Evolutionary conservation across 2,797 vertebrate genomes (phyloP), one percentile per base, ranked within the genome.

Genomic region (Rhinophrynus dorsalis): DNA sequence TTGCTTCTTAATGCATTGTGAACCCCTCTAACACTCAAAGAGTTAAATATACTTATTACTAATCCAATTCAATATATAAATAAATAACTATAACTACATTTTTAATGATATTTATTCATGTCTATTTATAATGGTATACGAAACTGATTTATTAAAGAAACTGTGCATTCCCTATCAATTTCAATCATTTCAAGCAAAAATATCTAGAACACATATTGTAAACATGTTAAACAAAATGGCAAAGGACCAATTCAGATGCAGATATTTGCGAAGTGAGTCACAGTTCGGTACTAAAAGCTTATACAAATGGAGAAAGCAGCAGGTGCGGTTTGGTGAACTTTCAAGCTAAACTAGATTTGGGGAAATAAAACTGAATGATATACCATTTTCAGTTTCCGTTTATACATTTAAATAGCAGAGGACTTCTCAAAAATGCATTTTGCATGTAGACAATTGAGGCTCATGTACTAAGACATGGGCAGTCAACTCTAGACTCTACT

Each of bases 301-400:
- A 26, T 68, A 23, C 47, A 58, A 68, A 51, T 51, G 47, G 47
- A 29, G 47, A 69, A 62, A 42, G 33, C 27, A 54, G 48, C 57
- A 69, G 57, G 45, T 60, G 33, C 51, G 47, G 57, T 62, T 69
- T 61, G 45, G 52, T 30, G 65, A 68, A 7, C 6, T 20, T 60
- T 68, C 35, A 61, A 69, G 40, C 18, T 33, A 51, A 57, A 17
- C 15, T 13, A 33, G 26, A 54, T 61, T 69, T 45, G 24, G 21
- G 44, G 13, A 38, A 58, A 71, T 63, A 6, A 51, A 37, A 72
- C 37, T 33, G 27, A 73, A 52, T 45, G 26, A 59, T 64, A 71
- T 50, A 50, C 24, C 52, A 33, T 57, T 27, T 54, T 26, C 59
- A 26, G 27, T 35, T 56, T 21, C 48, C 63, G 50, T 6, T 23